Percentiles rank a stretch among this genome's conserved stretches.
phyloP scores from a whole-genome alignment of 2,888 invertebrate genomes.

The Julus scandinavius region DNA sequence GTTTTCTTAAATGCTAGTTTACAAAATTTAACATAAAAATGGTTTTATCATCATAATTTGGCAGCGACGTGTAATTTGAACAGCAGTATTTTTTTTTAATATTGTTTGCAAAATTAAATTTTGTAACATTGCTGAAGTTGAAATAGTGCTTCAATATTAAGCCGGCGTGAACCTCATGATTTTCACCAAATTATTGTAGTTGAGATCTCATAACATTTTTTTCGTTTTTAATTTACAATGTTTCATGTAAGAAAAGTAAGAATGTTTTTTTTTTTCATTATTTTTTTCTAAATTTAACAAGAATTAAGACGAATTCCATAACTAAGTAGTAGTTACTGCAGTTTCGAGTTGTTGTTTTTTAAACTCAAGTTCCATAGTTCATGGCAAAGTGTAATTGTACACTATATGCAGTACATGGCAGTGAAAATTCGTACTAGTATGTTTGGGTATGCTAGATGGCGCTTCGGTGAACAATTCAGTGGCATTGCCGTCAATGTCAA shows the following conservation, averaged over 20 bases:
- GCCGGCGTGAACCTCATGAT: neutral
- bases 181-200: neutral
- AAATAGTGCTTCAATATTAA: neutral
- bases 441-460: neutral
- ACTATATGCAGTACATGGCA: too few species aligned
- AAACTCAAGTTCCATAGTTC: too few species aligned
- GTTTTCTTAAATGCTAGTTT: neutral
- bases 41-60: neutral
- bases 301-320: too few species aligned
- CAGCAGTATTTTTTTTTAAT: conserved; percentile 1
- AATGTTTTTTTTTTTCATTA: neutral
- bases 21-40: conserved; percentile 21
- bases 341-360: too few species aligned
- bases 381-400: too few species aligned
- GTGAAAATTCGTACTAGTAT: neutral
- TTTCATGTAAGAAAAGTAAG: neutral
- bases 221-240: neutral
- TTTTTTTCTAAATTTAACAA: neutral
- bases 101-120: conserved; percentile 22
- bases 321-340: too few species aligned
- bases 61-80: neutral
- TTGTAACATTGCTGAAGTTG: conserved; percentile 3
- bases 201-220: neutral
- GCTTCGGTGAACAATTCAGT: neutral
- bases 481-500: neutral